Evolutionary conservation across 2,113 vertebrate genomes (phyloP), one percentile per base, ranked within the genome.

Genomic region (Alaudala cheleensis): DNA sequence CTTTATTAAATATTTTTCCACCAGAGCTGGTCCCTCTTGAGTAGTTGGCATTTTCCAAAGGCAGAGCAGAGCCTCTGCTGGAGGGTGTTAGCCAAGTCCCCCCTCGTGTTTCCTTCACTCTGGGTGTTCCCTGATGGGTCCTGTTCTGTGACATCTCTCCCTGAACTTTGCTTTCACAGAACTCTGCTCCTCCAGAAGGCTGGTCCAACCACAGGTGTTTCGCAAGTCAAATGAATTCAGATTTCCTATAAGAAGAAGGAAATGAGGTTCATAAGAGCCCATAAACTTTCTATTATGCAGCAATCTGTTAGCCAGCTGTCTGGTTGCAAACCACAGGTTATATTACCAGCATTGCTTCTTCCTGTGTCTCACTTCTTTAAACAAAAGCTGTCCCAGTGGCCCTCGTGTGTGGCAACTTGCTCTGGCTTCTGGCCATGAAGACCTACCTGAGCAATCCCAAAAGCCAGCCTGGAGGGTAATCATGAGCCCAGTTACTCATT

Each of bases 221-320:
- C 67, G 4, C 81, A 66, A 91, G 79, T 91, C 87, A 88, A 65
- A 80, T 83, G 81, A 95, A 81, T 90, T 93, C 92, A 82, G 84
- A 54, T 92, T 94, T 96, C 62, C 84, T 92, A 72, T 95, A 92
- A 92, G 81, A 85, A 85, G 90, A 91, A 95, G 96, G 93, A 94
- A 96, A 95, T 95, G 45, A 95, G 57, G 71, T 85, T 96, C 93
- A 88, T 83, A 90, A 73, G 67, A 88, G 34, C 79, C 85, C 54
- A 70, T 95, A 95, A 95, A 97, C 84, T 90, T 95, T 95, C 85
- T 95, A 74, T 92, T 95, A 89, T 94, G 71, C 83, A 96, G 44
- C 78, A 94, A 70, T 94, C 92, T 96, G 95, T 53, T 97, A 66
- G 87, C 96, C 96, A 97, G 85, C 96, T 97, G 93, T 90, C 93